Evolutionary conservation across 2,888 invertebrate species (phyloP).

Genomic region (Ochropleura leucogaster): DNA sequence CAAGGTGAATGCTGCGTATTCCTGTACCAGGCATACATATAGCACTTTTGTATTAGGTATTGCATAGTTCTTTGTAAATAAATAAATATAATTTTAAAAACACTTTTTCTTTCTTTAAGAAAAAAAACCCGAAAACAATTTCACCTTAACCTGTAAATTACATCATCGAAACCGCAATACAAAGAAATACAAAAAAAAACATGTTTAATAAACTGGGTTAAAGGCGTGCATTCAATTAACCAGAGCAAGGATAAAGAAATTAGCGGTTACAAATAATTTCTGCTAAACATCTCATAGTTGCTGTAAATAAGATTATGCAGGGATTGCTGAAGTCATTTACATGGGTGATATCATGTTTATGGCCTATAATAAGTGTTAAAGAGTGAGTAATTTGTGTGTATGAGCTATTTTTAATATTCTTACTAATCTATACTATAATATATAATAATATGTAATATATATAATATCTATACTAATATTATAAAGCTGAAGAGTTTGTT

Average conservation of each 20-base stretch:
- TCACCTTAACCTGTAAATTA: not conserved
- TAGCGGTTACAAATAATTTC: slow-evolving; percentile 23
- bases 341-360: slow-evolving; percentile 43
- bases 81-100: too few relatives aligned
- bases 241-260: slow-evolving; percentile 38
- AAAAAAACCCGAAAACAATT: too few relatives aligned
- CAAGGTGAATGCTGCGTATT: too few relatives aligned
- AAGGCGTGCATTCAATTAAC: slow-evolving; percentile 27
- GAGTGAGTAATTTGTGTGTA: slow-evolving; percentile 24
- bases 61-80: too few relatives aligned
- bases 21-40: too few relatives aligned
- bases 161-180: not conserved
- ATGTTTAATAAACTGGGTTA: slow-evolving; percentile 14
- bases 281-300: slow-evolving; percentile 1
- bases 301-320: slow-evolving; percentile 25
- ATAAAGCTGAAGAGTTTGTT: too few relatives aligned
- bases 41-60: too few relatives aligned
- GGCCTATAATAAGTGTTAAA: slow-evolving; percentile 2
- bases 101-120: too few relatives aligned
- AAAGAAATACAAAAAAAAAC: slow-evolving; percentile 30
- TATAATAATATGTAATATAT: too few relatives aligned
- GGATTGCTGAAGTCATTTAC: slow-evolving; percentile 19
- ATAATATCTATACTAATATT: too few relatives aligned
- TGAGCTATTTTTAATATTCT: slow-evolving; percentile 21
- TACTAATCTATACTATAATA: too few relatives aligned